Percentiles rank a stretch among this genome's conserved stretches.
Conservation (phyloP, 23 tunicate genomes). For the Trididemnum nubilum region DNA sequence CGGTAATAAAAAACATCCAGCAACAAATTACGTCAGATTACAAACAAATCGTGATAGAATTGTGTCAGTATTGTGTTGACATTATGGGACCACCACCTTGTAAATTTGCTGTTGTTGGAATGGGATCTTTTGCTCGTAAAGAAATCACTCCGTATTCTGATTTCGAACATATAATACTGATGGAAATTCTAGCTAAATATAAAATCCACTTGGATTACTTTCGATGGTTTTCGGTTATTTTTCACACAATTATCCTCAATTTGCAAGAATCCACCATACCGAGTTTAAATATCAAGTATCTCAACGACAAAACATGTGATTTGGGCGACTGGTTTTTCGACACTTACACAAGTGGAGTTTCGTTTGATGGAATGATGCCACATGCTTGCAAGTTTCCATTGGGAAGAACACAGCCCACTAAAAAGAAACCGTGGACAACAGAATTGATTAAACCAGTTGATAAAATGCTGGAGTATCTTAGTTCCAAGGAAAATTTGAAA, state of each 20-base stretch:
- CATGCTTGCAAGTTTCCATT: conserved; percentile 1
- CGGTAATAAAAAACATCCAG: not conserved
- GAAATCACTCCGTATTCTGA: conserved; percentile 33
- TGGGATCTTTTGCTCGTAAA: conserved; percentile 26
- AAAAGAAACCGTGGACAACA: not conserved
- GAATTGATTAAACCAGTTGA: conserved; percentile 29
- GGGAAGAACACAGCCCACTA: not conserved
- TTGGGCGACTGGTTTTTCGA: not conserved
- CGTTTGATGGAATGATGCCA: not conserved
- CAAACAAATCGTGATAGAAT: conserved; percentile 1
- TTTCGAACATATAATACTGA: conserved; percentile 7
- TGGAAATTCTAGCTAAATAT: conserved; percentile 28
- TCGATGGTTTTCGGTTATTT: conserved; percentile 36
- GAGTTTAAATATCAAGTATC: too few relatives aligned
- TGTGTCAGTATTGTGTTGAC: conserved; percentile 8
- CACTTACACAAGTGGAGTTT: not conserved
- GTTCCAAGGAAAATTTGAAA: not conserved
- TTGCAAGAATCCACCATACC: conserved; percentile 19
- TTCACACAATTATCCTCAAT: conserved; percentile 21
- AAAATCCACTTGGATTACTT: conserved; percentile 19
- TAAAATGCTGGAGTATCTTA: conserved; percentile 9
- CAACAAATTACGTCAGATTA: not conserved
- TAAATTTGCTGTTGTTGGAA: conserved; percentile 17
- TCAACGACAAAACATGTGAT: not conserved
- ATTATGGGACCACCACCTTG: conserved; percentile 47